Base-by-base conservation (phyloP, 2,888 invertebrate genomes). In the Hypsopygia costalis region DNA sequence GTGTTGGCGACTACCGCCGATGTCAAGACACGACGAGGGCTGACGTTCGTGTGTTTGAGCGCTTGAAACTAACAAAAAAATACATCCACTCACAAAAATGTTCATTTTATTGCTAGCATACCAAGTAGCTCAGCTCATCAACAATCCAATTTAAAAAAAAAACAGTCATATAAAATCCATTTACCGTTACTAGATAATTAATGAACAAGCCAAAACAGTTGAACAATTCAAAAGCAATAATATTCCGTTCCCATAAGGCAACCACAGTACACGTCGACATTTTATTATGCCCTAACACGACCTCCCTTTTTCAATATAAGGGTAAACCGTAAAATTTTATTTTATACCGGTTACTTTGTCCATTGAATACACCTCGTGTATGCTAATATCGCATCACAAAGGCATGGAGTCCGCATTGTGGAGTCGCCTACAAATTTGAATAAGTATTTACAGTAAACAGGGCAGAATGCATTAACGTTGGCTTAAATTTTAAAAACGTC, bases 401-500 rank as follows among this genome's bases (percentile, higher is more conserved):
- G 73, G 71, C 73, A 58, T 58, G 58, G 65, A 63, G 65, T 61
- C 54, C 51, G 69, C 69, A 78, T 77, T 80, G 81, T 82, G 56
- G 50, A 67, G 63, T 77, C 69, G 71, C 74, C 78, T 79, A 83
- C 79, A 81, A 82, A 85, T 88, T 86, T 83, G 71, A 83, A 88
- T 86, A 86, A 82, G 80, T 78, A 86, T 81, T 81, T 80, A 85
- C 81, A 76, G 79, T 79, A 77, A 81, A 79, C 81, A 73, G 79
- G 71, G 73, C 67, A 73, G 72, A 80, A 83, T 72, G 76, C 88
- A 85, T 86, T 86, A 86, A 69, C 63, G 83, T 79, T 78, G 83
- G 68, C 73, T 86, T 88, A 88, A 85, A 87, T 88, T 87, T 81
- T 80, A 83, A 88, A 88, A 88, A 87, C 69, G 87, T 88, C 88